Percentiles rank a stretch among this genome's conserved stretches.
Evolutionary conservation across 2,888 invertebrate species (phyloP).

Genomic region (Clistopyga incitator): DNA sequence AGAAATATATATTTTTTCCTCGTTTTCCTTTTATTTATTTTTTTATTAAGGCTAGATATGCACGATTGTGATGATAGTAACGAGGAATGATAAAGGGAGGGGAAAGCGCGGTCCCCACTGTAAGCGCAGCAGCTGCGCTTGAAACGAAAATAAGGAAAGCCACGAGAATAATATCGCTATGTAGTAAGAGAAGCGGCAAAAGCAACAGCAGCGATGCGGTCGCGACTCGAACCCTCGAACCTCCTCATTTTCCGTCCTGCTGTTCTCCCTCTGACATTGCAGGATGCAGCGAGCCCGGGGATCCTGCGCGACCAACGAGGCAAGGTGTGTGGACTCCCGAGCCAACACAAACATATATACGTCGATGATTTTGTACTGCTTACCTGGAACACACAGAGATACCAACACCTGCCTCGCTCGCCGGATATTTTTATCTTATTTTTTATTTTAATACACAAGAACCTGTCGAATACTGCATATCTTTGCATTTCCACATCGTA

Average conservation of each 20-base stretch:
- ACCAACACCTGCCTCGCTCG: background rate
- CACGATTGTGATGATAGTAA: background rate
- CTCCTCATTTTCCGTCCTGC: background rate
- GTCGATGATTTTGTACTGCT: background rate
- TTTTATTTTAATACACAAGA: background rate
- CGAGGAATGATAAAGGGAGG: background rate
- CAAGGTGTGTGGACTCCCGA: constrained; percentile 20
- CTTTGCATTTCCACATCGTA: too few relatives aligned
- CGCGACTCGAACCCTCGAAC: constrained; percentile 6
- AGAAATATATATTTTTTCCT: too few relatives aligned
- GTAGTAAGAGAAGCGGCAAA: background rate
- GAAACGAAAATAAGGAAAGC: constrained; percentile 26
- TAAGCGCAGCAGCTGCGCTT: constrained; percentile 9
- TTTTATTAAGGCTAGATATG: too few relatives aligned
- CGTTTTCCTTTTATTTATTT: too few relatives aligned
- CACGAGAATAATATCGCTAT: constrained; percentile 2
- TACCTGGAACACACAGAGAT: background rate
- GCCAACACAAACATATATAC: background rate
- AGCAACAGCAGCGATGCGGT: constrained; percentile 10
- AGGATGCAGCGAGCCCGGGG: constrained; percentile 20
- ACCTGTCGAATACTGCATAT: background rate
- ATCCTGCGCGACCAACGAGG: background rate
- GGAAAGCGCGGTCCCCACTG: background rate
- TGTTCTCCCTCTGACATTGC: too few relatives aligned
- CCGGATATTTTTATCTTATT: background rate